Percentiles rank a stretch among this genome's conserved stretches.
These are phyloP conservation scores for Macquaria ambigua DNA, from an alignment of 2,113 vertebrate species.

Conservation along the genomic window DNA sequence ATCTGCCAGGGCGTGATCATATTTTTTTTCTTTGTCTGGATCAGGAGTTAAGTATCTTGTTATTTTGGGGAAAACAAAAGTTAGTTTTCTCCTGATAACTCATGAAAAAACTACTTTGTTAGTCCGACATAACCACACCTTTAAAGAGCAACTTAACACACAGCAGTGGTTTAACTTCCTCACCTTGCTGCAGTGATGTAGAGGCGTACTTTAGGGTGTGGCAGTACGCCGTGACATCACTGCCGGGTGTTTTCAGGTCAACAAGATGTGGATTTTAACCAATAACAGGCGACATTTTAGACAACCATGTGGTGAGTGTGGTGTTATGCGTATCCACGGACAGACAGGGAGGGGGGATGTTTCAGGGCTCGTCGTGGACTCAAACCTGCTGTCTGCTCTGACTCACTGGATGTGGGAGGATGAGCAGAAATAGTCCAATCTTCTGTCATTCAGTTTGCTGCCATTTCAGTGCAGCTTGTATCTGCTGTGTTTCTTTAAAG, in stretches of 20 bases:
- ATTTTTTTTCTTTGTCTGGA: neutral
- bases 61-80: neutral
- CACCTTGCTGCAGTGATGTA: neutral
- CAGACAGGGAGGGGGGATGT: slow-evolving; percentile 4
- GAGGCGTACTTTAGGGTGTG: neutral
- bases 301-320: neutral
- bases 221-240: neutral
- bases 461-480: neutral
- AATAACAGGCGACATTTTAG: neutral
- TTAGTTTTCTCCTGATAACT: neutral
- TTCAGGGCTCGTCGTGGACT: slow-evolving; percentile 21
- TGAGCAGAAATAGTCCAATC: slow-evolving; percentile 30
- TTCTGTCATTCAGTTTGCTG: slow-evolving; percentile 8
- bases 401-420: slow-evolving; percentile 69
- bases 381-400: slow-evolving; percentile 49
- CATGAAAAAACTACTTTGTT: neutral
- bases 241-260: neutral
- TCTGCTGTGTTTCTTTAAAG: neutral
- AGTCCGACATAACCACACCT: no score
- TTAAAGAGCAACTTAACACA: no score
- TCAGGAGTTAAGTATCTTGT: neutral
- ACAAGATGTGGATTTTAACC: neutral
- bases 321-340: neutral
- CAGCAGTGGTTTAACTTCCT: no score
- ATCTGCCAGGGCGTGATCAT: neutral